Percentiles rank a stretch among this genome's conserved stretches.
Evolutionary conservation across 2,113 vertebrate species (phyloP).

Genomic region (Polypterus senegalus): DNA sequence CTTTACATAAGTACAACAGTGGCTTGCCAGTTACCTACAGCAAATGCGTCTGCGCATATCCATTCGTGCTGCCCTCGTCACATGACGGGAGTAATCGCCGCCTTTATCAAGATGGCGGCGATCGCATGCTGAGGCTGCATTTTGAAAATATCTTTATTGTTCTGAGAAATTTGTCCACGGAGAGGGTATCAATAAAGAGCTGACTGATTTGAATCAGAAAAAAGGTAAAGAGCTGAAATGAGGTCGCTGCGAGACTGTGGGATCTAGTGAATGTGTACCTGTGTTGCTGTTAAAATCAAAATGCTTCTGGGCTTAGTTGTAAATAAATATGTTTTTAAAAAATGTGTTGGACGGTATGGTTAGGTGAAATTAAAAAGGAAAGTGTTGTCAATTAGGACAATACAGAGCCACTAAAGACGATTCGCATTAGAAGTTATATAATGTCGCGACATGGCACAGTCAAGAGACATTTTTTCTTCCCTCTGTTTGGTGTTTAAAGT

Average conservation of each 20-base stretch:
- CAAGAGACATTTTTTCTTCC: too few species aligned
- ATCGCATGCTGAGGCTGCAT: slow-evolving; percentile 27
- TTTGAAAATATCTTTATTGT: slow-evolving; percentile 52
- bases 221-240: slow-evolving; percentile 40
- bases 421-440: too few species aligned
- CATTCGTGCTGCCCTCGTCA: too few species aligned
- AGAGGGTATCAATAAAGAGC: slow-evolving; percentile 59
- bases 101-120: too few species aligned
- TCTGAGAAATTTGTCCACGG: slow-evolving; percentile 32
- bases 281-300: background rate
- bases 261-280: background rate
- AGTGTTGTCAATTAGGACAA: too few species aligned
- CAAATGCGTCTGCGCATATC: too few species aligned
- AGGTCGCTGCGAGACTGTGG: background rate
- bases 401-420: too few species aligned
- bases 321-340: background rate
- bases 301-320: slow-evolving; percentile 11
- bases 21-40: too few species aligned
- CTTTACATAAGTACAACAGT: too few species aligned
- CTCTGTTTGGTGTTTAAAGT: too few species aligned
- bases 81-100: too few species aligned
- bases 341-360: background rate
- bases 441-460: too few species aligned
- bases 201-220: slow-evolving; percentile 45
- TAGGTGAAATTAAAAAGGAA: background rate